Percentiles rank a stretch among this genome's conserved stretches.
These are phyloP conservation scores for Linnaemya vulpina DNA, from an alignment of 2,888 invertebrate species.

Conservation along the genomic window DNA sequence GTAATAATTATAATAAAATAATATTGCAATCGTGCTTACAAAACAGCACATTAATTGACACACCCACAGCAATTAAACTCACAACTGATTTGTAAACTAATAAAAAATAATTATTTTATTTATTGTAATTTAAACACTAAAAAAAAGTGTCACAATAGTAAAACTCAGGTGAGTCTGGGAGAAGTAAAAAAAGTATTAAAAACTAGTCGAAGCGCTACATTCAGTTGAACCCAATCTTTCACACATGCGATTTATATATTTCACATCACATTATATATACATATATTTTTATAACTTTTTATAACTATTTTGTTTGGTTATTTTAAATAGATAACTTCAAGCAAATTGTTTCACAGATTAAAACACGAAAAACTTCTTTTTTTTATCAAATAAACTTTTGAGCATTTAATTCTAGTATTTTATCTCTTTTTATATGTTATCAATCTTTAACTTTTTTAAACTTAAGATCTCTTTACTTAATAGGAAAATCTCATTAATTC, in stretches of 20 bases:
- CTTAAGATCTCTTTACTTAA: no score
- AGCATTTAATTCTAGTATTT: no score
- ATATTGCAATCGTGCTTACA: neutral
- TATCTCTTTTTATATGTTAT: no score
- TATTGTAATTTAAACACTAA: slow-evolving; percentile 36
- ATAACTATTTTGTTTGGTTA: no score
- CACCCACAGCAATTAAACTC: slow-evolving; percentile 33
- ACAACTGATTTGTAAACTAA: slow-evolving; percentile 32
- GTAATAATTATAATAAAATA: neutral
- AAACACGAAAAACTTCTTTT: no score
- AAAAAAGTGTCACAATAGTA: slow-evolving; percentile 36
- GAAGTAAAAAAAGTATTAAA: slow-evolving; percentile 1
- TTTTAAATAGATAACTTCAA: no score
- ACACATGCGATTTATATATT: neutral
- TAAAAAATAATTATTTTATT: slow-evolving; percentile 31
- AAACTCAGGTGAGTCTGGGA: neutral
- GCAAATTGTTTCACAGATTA: no score
- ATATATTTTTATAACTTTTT: no score
- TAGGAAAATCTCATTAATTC: no score
- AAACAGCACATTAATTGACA: slow-evolving; percentile 9
- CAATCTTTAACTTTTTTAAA: no score
- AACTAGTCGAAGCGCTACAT: neutral
- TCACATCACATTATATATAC: no score
- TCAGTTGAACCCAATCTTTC: neutral
- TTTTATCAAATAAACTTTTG: no score